Percentiles rank a stretch among this genome's conserved stretches.
These are phyloP conservation scores for Poecilia velifera DNA, from an alignment of 2,797 vertebrate genomes.

Conservation along the genomic window DNA sequence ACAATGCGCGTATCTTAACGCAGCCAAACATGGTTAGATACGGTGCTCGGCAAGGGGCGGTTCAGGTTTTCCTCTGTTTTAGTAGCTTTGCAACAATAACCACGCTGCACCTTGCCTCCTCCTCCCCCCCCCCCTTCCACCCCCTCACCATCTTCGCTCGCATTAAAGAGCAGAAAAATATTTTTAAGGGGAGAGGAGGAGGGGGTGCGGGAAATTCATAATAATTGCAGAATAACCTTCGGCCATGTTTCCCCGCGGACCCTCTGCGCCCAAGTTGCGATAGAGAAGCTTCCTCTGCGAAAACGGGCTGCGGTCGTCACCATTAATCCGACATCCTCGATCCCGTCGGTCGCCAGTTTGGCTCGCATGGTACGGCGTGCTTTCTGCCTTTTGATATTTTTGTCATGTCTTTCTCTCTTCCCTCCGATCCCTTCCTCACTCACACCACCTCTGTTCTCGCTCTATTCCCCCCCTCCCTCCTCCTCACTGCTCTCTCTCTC, in stretches of 20 bases:
- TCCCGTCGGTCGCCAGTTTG: conserved; percentile 90
- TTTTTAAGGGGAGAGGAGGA: background rate
- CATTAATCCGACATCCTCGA: conserved; percentile 96
- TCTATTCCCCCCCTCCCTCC: conserved; percentile 69
- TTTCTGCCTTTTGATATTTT: conserved; percentile 90
- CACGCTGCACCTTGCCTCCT: conserved; percentile 67
- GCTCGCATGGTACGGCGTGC: conserved; percentile 97
- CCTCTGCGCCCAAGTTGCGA: conserved; percentile 92
- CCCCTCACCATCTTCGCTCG: background rate
- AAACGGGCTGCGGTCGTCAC: conserved; percentile 88
- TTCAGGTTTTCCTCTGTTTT: conserved; percentile 44
- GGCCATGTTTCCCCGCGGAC: conserved; percentile 99
- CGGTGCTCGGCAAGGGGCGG: conserved; percentile 82
- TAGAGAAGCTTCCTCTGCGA: conserved; percentile 93
- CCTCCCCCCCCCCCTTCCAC: background rate
- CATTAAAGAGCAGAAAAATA: conserved; percentile 33
- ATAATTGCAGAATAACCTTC: conserved; percentile 94
- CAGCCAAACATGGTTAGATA: conserved; percentile 79
- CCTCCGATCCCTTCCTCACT: conserved; percentile 77
- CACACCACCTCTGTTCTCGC: conserved; percentile 70
- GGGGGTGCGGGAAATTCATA: conserved; percentile 50
- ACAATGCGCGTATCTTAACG: conserved; percentile 72
- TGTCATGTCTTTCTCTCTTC: conserved; percentile 81
- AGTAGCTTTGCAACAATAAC: conserved; percentile 80
- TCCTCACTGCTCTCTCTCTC: conserved; percentile 61